phyloP scores from a whole-genome alignment of 2,888 invertebrate species.

The Epinotia nisella region DNA sequence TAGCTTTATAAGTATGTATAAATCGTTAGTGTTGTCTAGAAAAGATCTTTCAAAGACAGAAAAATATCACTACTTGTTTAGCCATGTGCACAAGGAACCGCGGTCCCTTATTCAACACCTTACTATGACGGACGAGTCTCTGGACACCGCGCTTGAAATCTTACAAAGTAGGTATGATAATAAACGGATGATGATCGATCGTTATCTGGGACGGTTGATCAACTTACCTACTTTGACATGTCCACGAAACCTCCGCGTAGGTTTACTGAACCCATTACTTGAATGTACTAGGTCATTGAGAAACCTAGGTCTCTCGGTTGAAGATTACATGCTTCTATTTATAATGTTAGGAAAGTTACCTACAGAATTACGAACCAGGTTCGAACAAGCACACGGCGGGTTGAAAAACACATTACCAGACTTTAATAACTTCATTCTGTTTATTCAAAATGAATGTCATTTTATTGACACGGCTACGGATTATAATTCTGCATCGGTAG shows the following conservation, averaged over 20 bases:
- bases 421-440: neutral
- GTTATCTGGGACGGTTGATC: neutral
- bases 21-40: conserved; percentile 9
- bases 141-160: conserved; percentile 8
- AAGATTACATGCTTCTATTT: no score
- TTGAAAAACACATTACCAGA: neutral
- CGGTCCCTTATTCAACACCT: conserved; percentile 10
- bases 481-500: neutral
- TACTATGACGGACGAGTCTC: conserved; percentile 2
- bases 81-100: conserved; percentile 13
- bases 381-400: conserved; percentile 15
- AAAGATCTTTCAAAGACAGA: conserved; percentile 11
- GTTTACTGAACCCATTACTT: no score
- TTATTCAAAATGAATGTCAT: no score
- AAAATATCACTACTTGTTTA: conserved; percentile 14
- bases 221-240: neutral
- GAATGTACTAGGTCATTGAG: no score
- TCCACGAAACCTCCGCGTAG: neutral
- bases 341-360: conserved; percentile 14
- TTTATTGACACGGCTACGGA: conserved; percentile 4
- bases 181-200: conserved; percentile 1
- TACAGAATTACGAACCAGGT: conserved; percentile 2
- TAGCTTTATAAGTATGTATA: conserved; percentile 7
- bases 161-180: conserved; percentile 9
- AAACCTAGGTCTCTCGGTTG: no score